phyloP scores from a whole-genome alignment of 2,113 vertebrate genomes.

The Zapornia atra region DNA sequence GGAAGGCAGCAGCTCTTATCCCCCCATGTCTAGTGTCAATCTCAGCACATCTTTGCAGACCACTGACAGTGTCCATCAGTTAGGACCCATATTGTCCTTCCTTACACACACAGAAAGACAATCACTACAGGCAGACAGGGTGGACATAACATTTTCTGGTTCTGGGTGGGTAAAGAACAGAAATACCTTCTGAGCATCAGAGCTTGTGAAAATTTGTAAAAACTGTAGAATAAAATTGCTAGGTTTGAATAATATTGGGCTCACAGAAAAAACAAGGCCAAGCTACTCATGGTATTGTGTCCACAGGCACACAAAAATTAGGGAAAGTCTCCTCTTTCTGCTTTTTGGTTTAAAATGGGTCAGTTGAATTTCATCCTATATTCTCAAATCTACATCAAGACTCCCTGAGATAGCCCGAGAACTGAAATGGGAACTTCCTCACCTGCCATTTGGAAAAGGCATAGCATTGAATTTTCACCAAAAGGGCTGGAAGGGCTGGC shows the following conservation, averaged over 20 bases:
- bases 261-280: not conserved
- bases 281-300: not conserved
- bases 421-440: not conserved
- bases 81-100: not conserved
- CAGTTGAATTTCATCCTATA: not conserved
- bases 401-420: not conserved
- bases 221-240: not conserved
- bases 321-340: not conserved
- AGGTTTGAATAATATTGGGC: not conserved
- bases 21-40: not conserved
- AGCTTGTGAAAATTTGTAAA: not conserved
- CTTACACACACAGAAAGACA: not conserved
- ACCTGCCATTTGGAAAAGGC: not conserved
- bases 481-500: not conserved
- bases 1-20: not conserved
- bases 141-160: not conserved
- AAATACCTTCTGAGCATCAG: not conserved
- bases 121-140: not conserved
- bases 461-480: not conserved
- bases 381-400: not conserved
- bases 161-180: not conserved
- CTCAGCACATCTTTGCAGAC: not conserved
- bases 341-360: not conserved
- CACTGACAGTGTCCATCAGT: not conserved
- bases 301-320: not conserved